Evolutionary conservation across 1,140 invertebrate genomes (phyloP), one percentile per base, ranked within the genome.

Genomic region (Mya arenaria): DNA sequence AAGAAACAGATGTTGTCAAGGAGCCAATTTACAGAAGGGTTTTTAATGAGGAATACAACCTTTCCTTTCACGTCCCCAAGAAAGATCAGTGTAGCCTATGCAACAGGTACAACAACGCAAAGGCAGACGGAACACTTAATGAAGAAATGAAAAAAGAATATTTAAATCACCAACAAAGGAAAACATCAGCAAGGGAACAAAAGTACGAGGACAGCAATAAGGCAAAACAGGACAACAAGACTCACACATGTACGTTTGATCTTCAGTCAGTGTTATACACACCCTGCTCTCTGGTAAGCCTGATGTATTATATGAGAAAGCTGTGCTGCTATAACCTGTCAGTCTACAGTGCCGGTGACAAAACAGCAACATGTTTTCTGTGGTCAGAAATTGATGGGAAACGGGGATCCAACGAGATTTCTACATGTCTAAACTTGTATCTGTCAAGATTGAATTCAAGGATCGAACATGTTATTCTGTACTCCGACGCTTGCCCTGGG

Each of bases 221-320:
- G n/a, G 75, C 74, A 36, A 34, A 2, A 28, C 25, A 36, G 30
- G 34, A 84, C 32, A n/a, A n/a, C 1, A 62, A 39, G 15, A 13
- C 10, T 28, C 28, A 74, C 25, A 28, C 41, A 30, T 56, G 32
- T n/a, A 82, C 56, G 65, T 85, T 86, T 63, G 86, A 89, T 32
- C 58, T 89, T 0, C 81, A 87, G 73, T 66, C 71, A 34, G 86
- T 86, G n/a, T 62, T 87, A 52, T 63, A 73, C 5, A 44, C 72
- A n/a, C 81, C 85, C 1, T 77, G 68, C 75, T 82, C 73, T 5
- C 74, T 87, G 17, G 86, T 85, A 13, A 84, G 73, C 36, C 36
- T 78, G 34, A 48, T 89, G 10, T 90, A 90, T 72, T 90, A 90
- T 72, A 85, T 82, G 44, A 60, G 80, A 37, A 88, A 88, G 78